These are phyloP conservation scores for Aphodius sticticus DNA, from an alignment of 2,888 invertebrate genomes.

Conservation along the genomic window DNA sequence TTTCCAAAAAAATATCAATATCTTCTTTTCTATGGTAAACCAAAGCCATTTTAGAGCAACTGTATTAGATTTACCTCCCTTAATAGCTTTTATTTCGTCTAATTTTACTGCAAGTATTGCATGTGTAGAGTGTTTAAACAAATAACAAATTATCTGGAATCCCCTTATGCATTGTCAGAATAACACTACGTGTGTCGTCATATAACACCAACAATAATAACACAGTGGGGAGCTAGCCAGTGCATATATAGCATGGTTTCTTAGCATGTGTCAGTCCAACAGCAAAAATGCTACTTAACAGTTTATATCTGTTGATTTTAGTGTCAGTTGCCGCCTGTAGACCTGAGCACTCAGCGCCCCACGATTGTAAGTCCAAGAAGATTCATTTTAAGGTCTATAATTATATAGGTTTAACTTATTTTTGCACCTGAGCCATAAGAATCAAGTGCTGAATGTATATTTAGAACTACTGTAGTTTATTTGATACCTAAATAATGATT, in stretches of 20 bases:
- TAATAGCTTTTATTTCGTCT: no score
- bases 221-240: background rate
- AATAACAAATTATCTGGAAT: background rate
- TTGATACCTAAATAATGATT: no score
- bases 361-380: background rate
- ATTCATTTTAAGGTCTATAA: background rate
- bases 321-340: background rate
- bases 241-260: background rate
- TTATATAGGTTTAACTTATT: background rate
- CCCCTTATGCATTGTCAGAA: background rate
- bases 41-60: no score
- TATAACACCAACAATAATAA: background rate
- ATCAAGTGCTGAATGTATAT: background rate
- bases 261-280: background rate
- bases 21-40: no score
- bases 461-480: background rate
- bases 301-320: background rate
- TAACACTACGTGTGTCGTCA: background rate
- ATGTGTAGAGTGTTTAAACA: background rate
- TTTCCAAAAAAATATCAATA: no score
- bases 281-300: background rate
- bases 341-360: background rate
- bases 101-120: no score
- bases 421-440: background rate
- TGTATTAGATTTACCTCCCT: no score